Evolutionary conservation across 2,113 vertebrate genomes (phyloP).

Genomic region (Barbus barbus): DNA sequence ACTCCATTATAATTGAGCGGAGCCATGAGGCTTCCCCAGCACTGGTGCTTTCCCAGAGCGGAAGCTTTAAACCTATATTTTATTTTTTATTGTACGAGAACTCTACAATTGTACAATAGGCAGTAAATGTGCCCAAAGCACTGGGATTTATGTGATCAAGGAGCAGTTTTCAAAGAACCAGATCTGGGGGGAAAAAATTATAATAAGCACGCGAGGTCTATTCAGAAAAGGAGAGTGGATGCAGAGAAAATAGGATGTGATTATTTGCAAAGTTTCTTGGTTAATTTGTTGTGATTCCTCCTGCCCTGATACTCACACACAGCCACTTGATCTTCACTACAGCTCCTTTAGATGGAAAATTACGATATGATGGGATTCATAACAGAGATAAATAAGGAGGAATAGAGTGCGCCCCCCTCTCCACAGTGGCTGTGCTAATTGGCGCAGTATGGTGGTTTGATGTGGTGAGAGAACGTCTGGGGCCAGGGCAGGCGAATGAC

Average conservation of each 20-base stretch:
- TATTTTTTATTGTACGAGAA: constrained; percentile 34
- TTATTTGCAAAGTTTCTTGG: constrained; percentile 20
- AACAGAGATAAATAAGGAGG: constrained; percentile 71
- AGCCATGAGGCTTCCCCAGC: constrained; percentile 85
- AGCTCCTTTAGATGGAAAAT: constrained; percentile 63
- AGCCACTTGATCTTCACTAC: constrained; percentile 57
- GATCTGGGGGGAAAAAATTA: not conserved
- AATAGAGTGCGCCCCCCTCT: constrained; percentile 49
- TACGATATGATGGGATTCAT: constrained; percentile 69
- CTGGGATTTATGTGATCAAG: constrained; percentile 19
- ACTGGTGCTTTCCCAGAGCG: constrained; percentile 75
- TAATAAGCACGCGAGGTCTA: not conserved
- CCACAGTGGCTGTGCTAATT: constrained; percentile 67
- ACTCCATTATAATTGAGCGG: constrained; percentile 86
- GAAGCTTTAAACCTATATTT: constrained; percentile 48
- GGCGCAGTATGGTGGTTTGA: constrained; percentile 65
- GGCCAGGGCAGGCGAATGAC: constrained; percentile 60
- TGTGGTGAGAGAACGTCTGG: constrained; percentile 58
- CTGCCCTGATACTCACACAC: constrained; percentile 34
- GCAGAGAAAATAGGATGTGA: not conserved
- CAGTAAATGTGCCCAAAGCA: constrained; percentile 2
- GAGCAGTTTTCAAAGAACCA: not conserved
- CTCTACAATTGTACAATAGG: constrained; percentile 13
- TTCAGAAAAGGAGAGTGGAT: not conserved
- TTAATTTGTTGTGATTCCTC: constrained; percentile 24